Percentiles rank a stretch among this genome's conserved stretches.
Evolutionary conservation across 2,113 vertebrate species (phyloP).

Genomic region (Fregetta grallaria): DNA sequence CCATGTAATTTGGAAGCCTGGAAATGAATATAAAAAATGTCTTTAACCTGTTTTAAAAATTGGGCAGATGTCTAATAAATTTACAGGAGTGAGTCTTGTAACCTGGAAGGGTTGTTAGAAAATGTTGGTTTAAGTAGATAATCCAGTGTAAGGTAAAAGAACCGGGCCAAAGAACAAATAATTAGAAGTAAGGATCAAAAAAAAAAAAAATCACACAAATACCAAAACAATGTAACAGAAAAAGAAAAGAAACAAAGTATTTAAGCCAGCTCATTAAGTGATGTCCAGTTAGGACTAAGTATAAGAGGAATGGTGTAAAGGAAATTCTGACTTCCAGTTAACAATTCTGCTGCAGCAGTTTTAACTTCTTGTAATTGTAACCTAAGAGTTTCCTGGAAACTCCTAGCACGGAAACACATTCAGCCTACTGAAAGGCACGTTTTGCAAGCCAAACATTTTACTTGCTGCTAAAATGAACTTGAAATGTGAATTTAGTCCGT

Average conservation of each 20-base stretch:
- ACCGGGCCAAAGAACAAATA: not conserved
- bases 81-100: not conserved
- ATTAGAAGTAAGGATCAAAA: not conserved
- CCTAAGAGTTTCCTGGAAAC: slow-evolving; percentile 64
- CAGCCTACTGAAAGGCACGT: not conserved
- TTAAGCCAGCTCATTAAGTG: not conserved
- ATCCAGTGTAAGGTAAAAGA: not conserved
- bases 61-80: not conserved
- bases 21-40: not conserved
- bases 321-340: slow-evolving; percentile 66
- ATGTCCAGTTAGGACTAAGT: not conserved
- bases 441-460: slow-evolving; percentile 22
- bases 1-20: not conserved
- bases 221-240: not conserved
- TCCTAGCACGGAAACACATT: slow-evolving; percentile 46
- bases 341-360: slow-evolving; percentile 47
- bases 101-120: not conserved
- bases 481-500: not conserved
- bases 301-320: slow-evolving; percentile 22
- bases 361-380: slow-evolving; percentile 64
- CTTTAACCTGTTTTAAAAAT: not conserved
- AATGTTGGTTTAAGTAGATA: not conserved
- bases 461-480: slow-evolving; percentile 8
- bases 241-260: not conserved
- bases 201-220: not conserved